Percentiles rank a stretch among this genome's conserved stretches.
phyloP scores from a whole-genome alignment of 1,140 invertebrate genomes.

The Drosophila kanapiae region DNA sequence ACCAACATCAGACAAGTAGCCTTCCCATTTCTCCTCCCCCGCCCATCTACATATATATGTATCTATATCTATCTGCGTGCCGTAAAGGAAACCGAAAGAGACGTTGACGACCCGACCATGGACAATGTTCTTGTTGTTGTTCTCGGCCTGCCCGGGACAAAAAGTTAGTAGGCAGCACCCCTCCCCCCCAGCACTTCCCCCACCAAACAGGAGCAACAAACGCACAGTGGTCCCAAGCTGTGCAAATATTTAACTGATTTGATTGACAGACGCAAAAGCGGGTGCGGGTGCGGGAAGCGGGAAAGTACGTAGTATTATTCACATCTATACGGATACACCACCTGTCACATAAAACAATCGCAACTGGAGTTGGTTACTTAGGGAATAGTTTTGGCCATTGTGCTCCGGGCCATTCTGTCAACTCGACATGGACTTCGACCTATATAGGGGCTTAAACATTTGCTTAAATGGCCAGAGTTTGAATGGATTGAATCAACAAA shows the following conservation, averaged over 20 bases:
- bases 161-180: slow-evolving; percentile 33
- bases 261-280: slow-evolving; percentile 22
- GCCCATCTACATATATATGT: slow-evolving; percentile 3
- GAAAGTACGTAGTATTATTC: slow-evolving; percentile 5
- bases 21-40: neutral
- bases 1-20: neutral
- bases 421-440: neutral
- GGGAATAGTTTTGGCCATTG: slow-evolving; percentile 28
- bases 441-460: slow-evolving; percentile 25
- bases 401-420: neutral
- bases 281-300: neutral
- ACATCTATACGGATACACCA: slow-evolving; percentile 4
- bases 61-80: slow-evolving; percentile 36
- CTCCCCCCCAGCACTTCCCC: neutral
- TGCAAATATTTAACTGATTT: slow-evolving; percentile 42
- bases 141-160: slow-evolving; percentile 33
- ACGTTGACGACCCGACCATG: slow-evolving; percentile 64
- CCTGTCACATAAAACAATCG: slow-evolving; percentile 21
- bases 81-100: slow-evolving; percentile 32
- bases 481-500: slow-evolving; percentile 29
- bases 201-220: slow-evolving; percentile 36
- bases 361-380: slow-evolving; percentile 17
- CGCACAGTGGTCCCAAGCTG: slow-evolving; percentile 47
- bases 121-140: slow-evolving; percentile 72
- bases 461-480: neutral